phyloP scores from a whole-genome alignment of 1,140 invertebrate genomes.

The Argopecten irradians region DNA sequence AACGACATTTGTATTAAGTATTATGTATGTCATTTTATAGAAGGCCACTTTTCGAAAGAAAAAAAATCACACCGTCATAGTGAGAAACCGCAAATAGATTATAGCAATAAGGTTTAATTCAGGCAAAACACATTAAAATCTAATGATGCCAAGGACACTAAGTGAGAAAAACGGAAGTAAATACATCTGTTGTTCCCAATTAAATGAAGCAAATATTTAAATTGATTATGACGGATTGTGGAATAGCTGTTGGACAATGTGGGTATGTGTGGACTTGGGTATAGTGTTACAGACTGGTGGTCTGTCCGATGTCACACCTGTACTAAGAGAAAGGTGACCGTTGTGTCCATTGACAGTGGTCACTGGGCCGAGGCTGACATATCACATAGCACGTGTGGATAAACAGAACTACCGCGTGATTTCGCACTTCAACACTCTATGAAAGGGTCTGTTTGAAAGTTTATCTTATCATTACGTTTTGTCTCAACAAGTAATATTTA shows the following conservation, averaged over 20 bases:
- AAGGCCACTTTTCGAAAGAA: neutral
- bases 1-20: neutral
- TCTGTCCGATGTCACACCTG: conserved; percentile 14
- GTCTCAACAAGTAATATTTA: too few species aligned
- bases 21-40: neutral
- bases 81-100: neutral
- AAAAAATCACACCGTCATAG: neutral
- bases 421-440: neutral
- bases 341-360: neutral
- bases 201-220: neutral
- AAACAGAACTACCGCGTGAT: neutral
- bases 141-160: neutral
- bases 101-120: neutral
- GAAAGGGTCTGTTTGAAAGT: neutral
- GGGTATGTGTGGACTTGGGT: neutral
- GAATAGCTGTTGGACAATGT: neutral
- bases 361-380: neutral
- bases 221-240: neutral
- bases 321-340: neutral
- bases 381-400: neutral
- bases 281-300: neutral
- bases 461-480: neutral
- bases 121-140: neutral
- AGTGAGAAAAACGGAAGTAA: neutral
- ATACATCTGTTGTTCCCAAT: neutral